Conservation (phyloP, 2,888 invertebrate genomes). For the Drosophila infuscata region DNA sequence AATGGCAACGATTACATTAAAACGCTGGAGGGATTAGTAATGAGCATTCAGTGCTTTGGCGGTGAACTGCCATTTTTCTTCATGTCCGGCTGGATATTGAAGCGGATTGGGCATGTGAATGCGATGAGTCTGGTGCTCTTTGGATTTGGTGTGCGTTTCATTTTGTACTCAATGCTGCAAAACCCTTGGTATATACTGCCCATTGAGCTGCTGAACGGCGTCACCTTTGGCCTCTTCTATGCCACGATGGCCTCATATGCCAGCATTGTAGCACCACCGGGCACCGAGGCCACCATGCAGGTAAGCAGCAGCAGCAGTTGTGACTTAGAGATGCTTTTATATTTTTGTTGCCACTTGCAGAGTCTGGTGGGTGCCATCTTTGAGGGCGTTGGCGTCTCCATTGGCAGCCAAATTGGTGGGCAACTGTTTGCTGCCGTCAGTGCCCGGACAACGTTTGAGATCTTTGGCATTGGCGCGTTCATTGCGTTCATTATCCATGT, state of each 20-base stretch:
- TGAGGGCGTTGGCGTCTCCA: constrained; percentile 93
- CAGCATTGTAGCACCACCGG: constrained; percentile 92
- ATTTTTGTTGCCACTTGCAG: constrained; percentile 83
- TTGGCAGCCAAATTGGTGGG: constrained; percentile 93
- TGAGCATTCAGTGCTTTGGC: constrained; percentile 92
- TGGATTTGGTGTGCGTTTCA: constrained; percentile 92
- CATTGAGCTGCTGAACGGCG: constrained; percentile 94
- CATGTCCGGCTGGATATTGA: constrained; percentile 91
- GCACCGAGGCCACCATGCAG: constrained; percentile 95
- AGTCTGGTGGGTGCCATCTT: constrained; percentile 94
- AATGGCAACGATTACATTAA: constrained; percentile 88
- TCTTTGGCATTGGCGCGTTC: constrained; percentile 90
- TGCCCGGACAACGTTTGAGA: constrained; percentile 89
- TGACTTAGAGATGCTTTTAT: neutral
- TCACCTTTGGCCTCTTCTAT: constrained; percentile 95
- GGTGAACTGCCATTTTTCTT: constrained; percentile 96
- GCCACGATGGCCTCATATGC: constrained; percentile 96
- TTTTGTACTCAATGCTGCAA: constrained; percentile 91
- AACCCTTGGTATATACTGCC: constrained; percentile 94
- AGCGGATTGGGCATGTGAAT: constrained; percentile 92
- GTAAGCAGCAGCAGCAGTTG: constrained; percentile 83
- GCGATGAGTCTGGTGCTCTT: constrained; percentile 93
- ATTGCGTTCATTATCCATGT: constrained; percentile 87
- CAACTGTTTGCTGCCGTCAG: constrained; percentile 88
- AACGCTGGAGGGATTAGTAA: constrained; percentile 90